These are phyloP conservation scores for Motacilla alba DNA, from an alignment of 2,113 vertebrate species.

Conservation along the genomic window DNA sequence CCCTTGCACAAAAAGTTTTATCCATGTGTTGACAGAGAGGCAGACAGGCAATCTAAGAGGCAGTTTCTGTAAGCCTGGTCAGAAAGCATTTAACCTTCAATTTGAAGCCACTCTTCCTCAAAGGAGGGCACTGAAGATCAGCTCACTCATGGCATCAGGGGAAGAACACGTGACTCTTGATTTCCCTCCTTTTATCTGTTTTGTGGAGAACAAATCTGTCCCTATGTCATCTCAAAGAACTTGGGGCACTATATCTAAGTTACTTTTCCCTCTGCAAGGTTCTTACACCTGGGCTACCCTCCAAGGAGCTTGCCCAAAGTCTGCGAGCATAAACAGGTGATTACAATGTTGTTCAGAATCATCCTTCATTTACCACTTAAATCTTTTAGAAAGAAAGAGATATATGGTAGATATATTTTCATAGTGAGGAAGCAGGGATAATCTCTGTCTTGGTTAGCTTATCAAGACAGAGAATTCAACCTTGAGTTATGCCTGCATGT, in stretches of 20 bases:
- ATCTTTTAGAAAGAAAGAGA: not conserved
- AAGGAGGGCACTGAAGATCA: not conserved
- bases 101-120: not conserved
- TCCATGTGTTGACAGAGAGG: not conserved
- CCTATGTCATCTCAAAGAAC: not conserved
- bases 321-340: not conserved
- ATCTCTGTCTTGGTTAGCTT: not conserved
- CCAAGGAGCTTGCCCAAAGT: not conserved
- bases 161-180: not conserved
- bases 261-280: not conserved
- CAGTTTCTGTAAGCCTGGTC: not conserved
- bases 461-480: not conserved
- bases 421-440: not conserved
- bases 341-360: not conserved
- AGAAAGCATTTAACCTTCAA: not conserved
- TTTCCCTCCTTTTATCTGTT: not conserved
- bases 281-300: not conserved
- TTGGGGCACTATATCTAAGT: not conserved
- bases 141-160: not conserved
- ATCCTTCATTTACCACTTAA: not conserved
- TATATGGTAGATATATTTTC: not conserved
- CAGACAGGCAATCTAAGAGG: not conserved
- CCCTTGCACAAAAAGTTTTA: not conserved
- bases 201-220: not conserved
- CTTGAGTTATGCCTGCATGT: not conserved